A percentile compares a stretch with the other conserved stretches of the same genome.
phyloP scores from a whole-genome alignment of 2,888 invertebrate species.

The Drosophila borborema region DNA sequence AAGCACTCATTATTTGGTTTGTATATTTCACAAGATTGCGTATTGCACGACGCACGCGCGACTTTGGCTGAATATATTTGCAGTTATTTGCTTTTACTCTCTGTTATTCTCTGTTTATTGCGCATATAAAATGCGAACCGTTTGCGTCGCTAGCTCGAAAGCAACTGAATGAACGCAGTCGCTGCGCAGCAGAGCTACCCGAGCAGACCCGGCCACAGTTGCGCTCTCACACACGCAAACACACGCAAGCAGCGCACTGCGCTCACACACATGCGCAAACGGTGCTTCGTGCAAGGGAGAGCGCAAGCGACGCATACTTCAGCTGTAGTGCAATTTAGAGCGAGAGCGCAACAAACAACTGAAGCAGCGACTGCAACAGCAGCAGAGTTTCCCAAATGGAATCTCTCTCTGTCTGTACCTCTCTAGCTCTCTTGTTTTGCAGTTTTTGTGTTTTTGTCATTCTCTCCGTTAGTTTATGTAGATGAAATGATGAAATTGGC shows the following conservation, averaged over 20 bases:
- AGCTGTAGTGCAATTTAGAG: slow-evolving; percentile 58
- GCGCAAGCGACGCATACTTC: slow-evolving; percentile 9
- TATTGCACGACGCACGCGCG: slow-evolving; percentile 65
- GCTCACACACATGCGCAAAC: slow-evolving; percentile 34
- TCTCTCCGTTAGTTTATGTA: slow-evolving; percentile 25
- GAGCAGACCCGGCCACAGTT: slow-evolving; percentile 27
- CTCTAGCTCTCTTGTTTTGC: background rate
- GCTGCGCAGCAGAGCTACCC: slow-evolving; percentile 47
- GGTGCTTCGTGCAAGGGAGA: slow-evolving; percentile 46
- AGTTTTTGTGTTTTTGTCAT: slow-evolving; percentile 20
- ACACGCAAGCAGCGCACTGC: background rate
- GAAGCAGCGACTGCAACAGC: slow-evolving; percentile 21
- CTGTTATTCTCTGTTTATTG: slow-evolving; percentile 1
- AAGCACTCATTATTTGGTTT: slow-evolving; percentile 38
- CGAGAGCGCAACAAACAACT: slow-evolving; percentile 43
- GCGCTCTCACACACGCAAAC: slow-evolving; percentile 5
- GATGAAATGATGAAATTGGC: slow-evolving; percentile 57
- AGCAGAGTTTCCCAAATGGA: slow-evolving; percentile 41
- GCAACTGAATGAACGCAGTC: slow-evolving; percentile 76
- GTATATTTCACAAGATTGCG: slow-evolving; percentile 54
- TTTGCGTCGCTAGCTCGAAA: slow-evolving; percentile 69
- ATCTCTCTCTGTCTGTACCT: background rate
- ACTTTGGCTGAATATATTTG: slow-evolving; percentile 36
- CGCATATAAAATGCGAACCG: slow-evolving; percentile 63
- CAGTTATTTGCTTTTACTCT: slow-evolving; percentile 17